Evolutionary conservation across 2,888 invertebrate species (phyloP).

Genomic region (Apotomis turbidana): DNA sequence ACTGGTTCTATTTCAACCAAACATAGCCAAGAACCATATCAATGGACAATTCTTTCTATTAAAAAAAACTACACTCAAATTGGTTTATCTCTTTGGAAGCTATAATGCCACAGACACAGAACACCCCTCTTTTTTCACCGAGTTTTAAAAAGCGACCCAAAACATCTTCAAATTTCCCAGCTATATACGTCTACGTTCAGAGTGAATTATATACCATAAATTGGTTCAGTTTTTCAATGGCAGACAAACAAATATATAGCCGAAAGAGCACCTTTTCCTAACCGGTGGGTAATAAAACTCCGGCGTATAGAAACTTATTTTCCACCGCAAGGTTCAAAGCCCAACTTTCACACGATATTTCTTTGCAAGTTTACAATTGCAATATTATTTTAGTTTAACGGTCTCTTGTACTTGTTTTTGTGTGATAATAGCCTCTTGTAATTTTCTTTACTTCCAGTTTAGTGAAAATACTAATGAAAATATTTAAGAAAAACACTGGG

Average conservation of each 20-base stretch:
- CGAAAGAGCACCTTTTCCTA: slow-evolving; percentile 27
- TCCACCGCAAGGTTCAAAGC: slow-evolving; percentile 28
- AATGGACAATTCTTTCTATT: too few species aligned
- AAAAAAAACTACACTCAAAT: too few species aligned
- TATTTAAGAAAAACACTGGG: too few species aligned
- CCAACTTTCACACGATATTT: slow-evolving; percentile 40
- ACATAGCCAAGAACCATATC: too few species aligned
- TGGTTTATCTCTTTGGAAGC: too few species aligned
- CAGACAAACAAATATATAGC: slow-evolving; percentile 30
- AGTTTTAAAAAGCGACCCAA: neutral
- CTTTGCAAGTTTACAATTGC: slow-evolving; percentile 23
- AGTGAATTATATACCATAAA: slow-evolving; percentile 29
- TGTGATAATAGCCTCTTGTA: neutral
- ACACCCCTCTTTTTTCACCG: too few species aligned
- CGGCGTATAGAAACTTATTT: slow-evolving; percentile 35
- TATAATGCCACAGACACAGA: too few species aligned
- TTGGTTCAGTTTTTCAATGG: slow-evolving; percentile 36
- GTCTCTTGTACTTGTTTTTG: neutral
- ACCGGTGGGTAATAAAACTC: slow-evolving; percentile 37
- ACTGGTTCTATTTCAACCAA: too few species aligned
- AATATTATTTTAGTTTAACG: slow-evolving; percentile 27
- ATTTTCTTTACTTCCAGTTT: too few species aligned
- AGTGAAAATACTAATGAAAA: too few species aligned
- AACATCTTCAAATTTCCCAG: neutral
- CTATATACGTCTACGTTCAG: neutral